Conservation (phyloP, 2,888 invertebrate species). For the Drosophila pseudotakahashii region DNA sequence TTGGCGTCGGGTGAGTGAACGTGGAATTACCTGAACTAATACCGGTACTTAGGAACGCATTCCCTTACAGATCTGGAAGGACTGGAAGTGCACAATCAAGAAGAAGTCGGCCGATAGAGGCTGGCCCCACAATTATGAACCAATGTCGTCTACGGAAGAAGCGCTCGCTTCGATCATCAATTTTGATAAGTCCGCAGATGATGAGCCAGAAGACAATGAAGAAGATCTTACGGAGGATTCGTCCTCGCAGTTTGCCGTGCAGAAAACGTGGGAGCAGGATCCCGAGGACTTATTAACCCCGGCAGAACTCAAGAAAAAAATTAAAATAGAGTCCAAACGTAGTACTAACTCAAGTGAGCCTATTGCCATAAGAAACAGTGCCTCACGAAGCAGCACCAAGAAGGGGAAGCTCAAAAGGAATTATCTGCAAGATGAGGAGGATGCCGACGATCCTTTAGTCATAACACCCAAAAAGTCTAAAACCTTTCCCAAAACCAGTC, state of each 20-base stretch:
- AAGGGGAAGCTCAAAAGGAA: background rate
- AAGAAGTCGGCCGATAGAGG: background rate
- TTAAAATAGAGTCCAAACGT: background rate
- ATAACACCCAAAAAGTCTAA: background rate
- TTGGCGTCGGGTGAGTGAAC: background rate
- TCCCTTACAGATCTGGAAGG: background rate
- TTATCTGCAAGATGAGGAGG: background rate
- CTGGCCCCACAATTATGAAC: background rate
- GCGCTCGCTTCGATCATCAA: background rate
- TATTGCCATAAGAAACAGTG: background rate
- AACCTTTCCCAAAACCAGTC: background rate
- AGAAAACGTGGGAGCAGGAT: background rate
- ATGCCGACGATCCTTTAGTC: background rate
- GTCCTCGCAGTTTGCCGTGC: background rate
- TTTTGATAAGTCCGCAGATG: background rate
- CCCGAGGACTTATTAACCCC: background rate
- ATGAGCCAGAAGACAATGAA: background rate
- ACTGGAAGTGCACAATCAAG: background rate
- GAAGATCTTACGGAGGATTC: background rate
- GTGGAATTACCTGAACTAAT: background rate
- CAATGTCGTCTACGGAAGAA: background rate
- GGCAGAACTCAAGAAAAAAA: background rate
- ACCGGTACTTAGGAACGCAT: background rate
- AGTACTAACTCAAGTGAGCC: background rate
- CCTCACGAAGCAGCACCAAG: background rate